Base-by-base conservation (phyloP, 2,888 invertebrate genomes). In the Globia sparganii region DNA sequence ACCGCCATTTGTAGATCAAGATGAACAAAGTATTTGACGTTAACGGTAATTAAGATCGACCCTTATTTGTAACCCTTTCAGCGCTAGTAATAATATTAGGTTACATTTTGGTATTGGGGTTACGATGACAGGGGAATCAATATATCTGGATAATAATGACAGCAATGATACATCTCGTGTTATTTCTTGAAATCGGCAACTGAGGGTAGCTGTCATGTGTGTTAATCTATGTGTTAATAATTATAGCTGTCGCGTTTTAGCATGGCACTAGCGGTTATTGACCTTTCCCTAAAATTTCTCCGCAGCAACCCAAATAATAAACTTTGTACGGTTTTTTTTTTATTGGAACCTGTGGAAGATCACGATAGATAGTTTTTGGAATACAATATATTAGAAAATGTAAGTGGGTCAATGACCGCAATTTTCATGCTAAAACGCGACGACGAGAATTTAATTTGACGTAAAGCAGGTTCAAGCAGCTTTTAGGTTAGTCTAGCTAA, bases 11-110 rank as follows among this genome's bases (percentile, higher is more conserved):
- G 34, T 9, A 67, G 40, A 67, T 70, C 49, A 61, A 65, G 40
- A 61, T 65, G 70, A 64, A 71, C 37, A 31, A 70, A 77, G 40
- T 75, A 67, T 84, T 72, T 67, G 61, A 70, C 64, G 67, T 49
- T 67, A 78, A 73, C 73, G 56, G 71, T 78, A 73, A 86, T 86
- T 83, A 73, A 64, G 64, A 71, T 68, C 84, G 62, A 71, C 78
- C 78, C 78, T 46, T 6, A 64, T 77, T 56, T 66, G 13, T 59
- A 62, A 68, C 70, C 72, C 83, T 77, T 68, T 86, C 64, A 83
- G 49, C 68, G 64, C 37, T 37, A 58, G 59, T 83, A 49, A 83
- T 69, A 67, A 76, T 77, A 83, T 86, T 67, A 76, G 34, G 67
- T 77, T 78, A 83, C 83, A 53, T 68, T 75, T 25, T 43, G 61